These are phyloP conservation scores for Cryptus viduatorius DNA, from an alignment of 2,888 invertebrate species.

Conservation along the genomic window DNA sequence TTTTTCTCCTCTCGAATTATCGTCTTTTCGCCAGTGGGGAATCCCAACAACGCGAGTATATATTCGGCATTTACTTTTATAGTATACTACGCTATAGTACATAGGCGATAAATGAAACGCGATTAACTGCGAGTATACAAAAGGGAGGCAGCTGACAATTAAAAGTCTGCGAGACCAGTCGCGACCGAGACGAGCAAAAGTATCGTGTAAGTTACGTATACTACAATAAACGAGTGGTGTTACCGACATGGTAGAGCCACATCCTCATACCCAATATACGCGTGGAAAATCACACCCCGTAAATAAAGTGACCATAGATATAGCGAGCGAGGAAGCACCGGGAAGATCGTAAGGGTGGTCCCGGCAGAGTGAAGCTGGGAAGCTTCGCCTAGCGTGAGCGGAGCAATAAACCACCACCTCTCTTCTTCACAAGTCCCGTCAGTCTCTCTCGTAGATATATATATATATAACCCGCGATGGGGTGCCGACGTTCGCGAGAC, in stretches of 20 bases:
- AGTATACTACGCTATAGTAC: background rate
- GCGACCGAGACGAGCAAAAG: conserved; percentile 22
- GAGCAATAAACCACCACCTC: conserved; percentile 78
- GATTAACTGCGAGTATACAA: conserved; percentile 20
- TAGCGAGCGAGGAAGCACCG: conserved; percentile 49
- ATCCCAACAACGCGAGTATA: conserved; percentile 13
- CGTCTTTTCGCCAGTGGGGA: conserved; percentile 8
- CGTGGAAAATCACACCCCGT: conserved; percentile 74
- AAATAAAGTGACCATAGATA: conserved; percentile 79
- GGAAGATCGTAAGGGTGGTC: conserved; percentile 70
- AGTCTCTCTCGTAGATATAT: conserved; percentile 45
- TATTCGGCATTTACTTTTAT: conserved; percentile 2
- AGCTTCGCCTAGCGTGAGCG: conserved; percentile 71
- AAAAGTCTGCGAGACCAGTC: conserved; percentile 22
- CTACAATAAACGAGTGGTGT: conserved; percentile 55
- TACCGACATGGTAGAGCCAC: conserved; percentile 24
- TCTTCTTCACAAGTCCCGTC: conserved; percentile 55
- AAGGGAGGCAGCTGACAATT: conserved; percentile 33
- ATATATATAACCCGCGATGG: conserved; percentile 40
- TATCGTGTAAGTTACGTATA: conserved; percentile 15
- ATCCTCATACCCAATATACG: conserved; percentile 26
- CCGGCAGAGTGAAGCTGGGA: conserved; percentile 48
- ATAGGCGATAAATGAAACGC: conserved; percentile 30
- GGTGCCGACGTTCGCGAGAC: conserved; percentile 41
- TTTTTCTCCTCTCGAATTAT: conserved; percentile 39